These are phyloP conservation scores for Centropyge bicolor DNA, from an alignment of 2,797 vertebrate species.

Conservation along the genomic window DNA sequence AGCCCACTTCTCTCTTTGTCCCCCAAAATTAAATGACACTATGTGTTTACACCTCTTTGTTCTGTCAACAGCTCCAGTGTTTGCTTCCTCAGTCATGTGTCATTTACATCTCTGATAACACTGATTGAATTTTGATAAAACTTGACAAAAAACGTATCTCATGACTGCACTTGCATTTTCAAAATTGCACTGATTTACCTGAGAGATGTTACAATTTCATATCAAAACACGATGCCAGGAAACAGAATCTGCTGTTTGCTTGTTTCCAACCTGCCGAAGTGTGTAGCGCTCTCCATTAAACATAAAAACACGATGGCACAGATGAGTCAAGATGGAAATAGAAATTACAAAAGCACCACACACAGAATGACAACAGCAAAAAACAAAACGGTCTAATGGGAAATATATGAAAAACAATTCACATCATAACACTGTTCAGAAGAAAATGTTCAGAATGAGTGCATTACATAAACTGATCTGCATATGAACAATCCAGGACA, in stretches of 20 bases:
- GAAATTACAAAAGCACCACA: not conserved
- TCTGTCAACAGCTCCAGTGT: not conserved
- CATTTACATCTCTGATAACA: not conserved
- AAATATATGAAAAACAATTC: too few relatives aligned
- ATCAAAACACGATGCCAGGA: not conserved
- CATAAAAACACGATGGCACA: not conserved
- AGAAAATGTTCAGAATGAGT: too few relatives aligned
- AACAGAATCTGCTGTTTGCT: not conserved
- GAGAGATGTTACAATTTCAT: not conserved
- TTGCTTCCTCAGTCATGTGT: not conserved
- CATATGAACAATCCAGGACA: slow-evolving; percentile 2
- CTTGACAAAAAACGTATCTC: not conserved
- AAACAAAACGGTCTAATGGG: too few relatives aligned
- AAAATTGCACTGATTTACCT: not conserved
- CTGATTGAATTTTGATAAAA: not conserved
- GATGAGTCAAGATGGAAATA: not conserved
- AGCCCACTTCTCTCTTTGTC: not conserved
- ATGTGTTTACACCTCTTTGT: not conserved
- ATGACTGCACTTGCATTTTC: not conserved
- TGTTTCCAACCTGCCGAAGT: not conserved
- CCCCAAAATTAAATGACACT: not conserved
- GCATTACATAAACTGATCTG: not conserved
- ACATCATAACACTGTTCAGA: too few relatives aligned
- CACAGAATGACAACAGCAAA: not conserved
- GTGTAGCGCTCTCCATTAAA: not conserved